Conservation (phyloP, 2,888 invertebrate species). For the Parapristionchus giblindavisi region DNA sequence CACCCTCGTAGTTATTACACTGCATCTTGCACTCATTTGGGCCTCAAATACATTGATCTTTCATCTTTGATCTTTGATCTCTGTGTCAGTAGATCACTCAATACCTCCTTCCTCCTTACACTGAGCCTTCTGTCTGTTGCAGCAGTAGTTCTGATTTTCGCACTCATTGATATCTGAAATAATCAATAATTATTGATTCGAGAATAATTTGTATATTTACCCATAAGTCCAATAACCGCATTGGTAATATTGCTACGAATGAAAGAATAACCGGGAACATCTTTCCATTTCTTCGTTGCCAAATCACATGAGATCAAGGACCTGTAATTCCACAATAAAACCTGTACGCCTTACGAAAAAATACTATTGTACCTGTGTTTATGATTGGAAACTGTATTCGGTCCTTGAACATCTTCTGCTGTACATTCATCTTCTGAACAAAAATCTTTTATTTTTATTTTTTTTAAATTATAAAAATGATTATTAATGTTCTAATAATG, state of each 20-base stretch:
- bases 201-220: not conserved
- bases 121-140: constrained; percentile 40
- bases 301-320: constrained; percentile 32
- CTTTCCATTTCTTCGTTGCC: constrained; percentile 38
- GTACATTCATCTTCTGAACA: constrained; percentile 39
- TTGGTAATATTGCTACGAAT: constrained; percentile 34
- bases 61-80: not conserved
- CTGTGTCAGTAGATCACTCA: not conserved
- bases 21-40: constrained; percentile 38
- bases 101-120: constrained; percentile 38
- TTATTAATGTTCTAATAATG: not conserved
- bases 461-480: not conserved
- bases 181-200: not conserved
- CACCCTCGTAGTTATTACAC: constrained; percentile 38
- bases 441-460: too few species aligned
- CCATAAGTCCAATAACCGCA: constrained; percentile 35
- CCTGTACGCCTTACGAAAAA: too few species aligned
- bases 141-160: constrained; percentile 40
- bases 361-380: constrained; percentile 35
- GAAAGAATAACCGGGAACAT: constrained; percentile 36
- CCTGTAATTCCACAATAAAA: too few species aligned
- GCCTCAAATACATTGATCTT: not conserved
- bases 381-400: constrained; percentile 35
- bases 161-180: constrained; percentile 39
- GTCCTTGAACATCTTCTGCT: constrained; percentile 25